Base-by-base conservation (phyloP, 2,797 vertebrate species). In the Philypnodon macrostomus region DNA sequence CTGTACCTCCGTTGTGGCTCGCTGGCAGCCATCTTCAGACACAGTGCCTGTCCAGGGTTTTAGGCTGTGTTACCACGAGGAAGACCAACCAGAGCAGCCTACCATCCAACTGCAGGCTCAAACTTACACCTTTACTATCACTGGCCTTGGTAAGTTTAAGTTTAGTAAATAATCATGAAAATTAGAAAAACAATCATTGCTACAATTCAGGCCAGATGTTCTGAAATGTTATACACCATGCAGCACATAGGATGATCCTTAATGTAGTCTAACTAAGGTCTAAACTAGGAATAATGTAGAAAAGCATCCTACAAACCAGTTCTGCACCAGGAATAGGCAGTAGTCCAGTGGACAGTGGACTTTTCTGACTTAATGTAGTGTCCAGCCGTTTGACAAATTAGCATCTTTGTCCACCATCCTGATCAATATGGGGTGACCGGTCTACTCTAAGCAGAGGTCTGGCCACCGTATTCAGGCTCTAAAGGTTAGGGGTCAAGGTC, bases 1-100 rank as follows among this genome's bases (percentile, higher is more conserved):
- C 87, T 99, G 97, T 75, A 98, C 95, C n/a, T 93, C 95, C 12
- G 90, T 99, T 49, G 66, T 84, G 12, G 91, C 93, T 26, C 91
- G 84, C 68, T 99, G 96, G 96, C 90, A 93, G 58, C 90, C 70
- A 27, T 79, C 90, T 7, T 57, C 85, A 0, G 90, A 89, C 8
- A 89, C 92, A 60, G 82, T 88, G 5, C 82, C 84, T 38, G 65
- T 94, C 52, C 91, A 89, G 63, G 95, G 97, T 24, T 98, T 93
- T 85, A 92, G 88, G 57, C 83, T 99, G 9, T 93, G 87, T 58
- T 96, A 95, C 80, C 92, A 93, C 4, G 93, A 95, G 13, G 97
- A 98, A 60, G 93, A 92, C 7, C 94, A 96, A 38, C 92, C 93
- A 47, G 95, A 97, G 63, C 89, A 88, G 0, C 92, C 92, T 1